Conservation (phyloP, 2,888 invertebrate genomes). For the Lordiphosa fenestrarum region DNA sequence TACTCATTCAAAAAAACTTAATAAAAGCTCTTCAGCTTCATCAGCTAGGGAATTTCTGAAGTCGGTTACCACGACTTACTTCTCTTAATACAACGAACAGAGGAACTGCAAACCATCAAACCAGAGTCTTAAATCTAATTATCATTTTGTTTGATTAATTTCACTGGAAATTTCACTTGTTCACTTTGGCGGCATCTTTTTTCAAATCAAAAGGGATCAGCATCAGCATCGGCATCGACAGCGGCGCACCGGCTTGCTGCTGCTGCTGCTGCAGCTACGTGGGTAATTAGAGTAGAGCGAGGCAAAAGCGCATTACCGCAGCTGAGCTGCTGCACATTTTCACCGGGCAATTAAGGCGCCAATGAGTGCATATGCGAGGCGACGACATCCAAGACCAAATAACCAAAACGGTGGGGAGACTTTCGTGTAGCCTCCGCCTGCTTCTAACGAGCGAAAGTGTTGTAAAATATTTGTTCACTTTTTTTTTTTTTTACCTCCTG, state of each 20-base stretch:
- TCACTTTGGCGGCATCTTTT: constrained; percentile 31
- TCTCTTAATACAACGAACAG: too few species aligned
- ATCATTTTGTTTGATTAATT: constrained; percentile 36
- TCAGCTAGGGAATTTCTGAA: too few species aligned
- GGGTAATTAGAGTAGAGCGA: constrained; percentile 57
- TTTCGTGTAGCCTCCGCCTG: constrained; percentile 46
- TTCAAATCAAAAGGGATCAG: constrained; percentile 33
- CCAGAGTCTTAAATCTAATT: too few species aligned
- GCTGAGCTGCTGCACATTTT: constrained; percentile 45
- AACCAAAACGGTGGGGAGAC: constrained; percentile 6
- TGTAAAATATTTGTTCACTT: constrained; percentile 60
- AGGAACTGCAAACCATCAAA: too few species aligned
- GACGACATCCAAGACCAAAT: constrained; percentile 21
- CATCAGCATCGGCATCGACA: constrained; percentile 17
- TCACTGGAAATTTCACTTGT: constrained; percentile 57
- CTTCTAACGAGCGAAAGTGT: constrained; percentile 76
- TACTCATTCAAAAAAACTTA: too few species aligned
- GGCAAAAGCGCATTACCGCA: constrained; percentile 57
- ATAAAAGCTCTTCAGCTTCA: too few species aligned
- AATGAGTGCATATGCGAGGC: constrained; percentile 50
- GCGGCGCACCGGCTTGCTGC: constrained; percentile 28
- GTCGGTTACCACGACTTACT: too few species aligned
- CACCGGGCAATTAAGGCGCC: constrained; percentile 60
- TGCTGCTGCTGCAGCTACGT: constrained; percentile 8
- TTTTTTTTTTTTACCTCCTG: background rate